Conservation (phyloP, 2,113 vertebrate genomes). For the Bufo gargarizans region DNA sequence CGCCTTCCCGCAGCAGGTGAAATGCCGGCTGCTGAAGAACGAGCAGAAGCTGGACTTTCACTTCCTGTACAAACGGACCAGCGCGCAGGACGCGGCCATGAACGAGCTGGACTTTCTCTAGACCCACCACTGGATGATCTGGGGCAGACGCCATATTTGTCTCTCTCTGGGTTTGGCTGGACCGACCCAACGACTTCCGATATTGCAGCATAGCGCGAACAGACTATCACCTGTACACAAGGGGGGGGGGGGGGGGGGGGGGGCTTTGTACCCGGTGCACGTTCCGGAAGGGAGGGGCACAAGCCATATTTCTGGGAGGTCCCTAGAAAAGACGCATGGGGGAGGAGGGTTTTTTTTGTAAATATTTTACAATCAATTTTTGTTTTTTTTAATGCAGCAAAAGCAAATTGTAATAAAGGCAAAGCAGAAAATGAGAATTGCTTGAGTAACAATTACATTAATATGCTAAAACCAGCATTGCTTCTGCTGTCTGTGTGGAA, state of each 20-base stretch:
- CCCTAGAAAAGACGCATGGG: no score
- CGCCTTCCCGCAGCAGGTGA: constrained; percentile 84
- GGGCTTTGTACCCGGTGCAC: no score
- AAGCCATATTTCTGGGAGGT: no score
- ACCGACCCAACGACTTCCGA: background rate
- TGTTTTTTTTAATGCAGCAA: background rate
- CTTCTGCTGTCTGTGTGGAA: no score
- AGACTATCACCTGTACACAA: no score
- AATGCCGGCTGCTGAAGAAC: constrained; percentile 78
- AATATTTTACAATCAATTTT: background rate
- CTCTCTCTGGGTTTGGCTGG: background rate
- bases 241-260: no score
- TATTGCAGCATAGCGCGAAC: no score
- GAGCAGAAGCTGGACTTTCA: constrained; percentile 83
- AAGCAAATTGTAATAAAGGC: background rate
- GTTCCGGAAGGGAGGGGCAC: no score
- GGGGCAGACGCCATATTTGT: background rate
- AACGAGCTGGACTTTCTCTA: constrained; percentile 73
- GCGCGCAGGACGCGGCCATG: constrained; percentile 64
- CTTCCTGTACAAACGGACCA: constrained; percentile 85
- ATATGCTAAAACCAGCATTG: no score
- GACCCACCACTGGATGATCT: background rate
- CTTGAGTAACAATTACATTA: background rate
- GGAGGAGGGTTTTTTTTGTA: background rate
- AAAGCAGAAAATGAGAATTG: background rate